Percentiles rank a stretch among this genome's conserved stretches.
phyloP scores from a whole-genome alignment of 1,140 invertebrate genomes.

The Sitobion miscanthi region DNA sequence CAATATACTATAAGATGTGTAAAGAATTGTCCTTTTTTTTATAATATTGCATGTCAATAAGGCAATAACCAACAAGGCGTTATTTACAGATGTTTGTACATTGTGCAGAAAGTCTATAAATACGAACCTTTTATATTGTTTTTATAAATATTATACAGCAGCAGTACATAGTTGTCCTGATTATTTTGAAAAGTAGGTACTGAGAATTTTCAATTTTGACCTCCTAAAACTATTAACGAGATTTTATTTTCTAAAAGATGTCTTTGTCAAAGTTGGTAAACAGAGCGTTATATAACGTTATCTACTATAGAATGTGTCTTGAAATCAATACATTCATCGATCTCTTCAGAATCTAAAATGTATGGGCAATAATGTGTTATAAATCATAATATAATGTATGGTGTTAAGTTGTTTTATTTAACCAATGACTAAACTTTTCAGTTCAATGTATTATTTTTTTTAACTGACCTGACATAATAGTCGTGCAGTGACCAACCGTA shows the following conservation, averaged over 20 bases:
- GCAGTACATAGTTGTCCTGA: neutral
- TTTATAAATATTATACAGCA: too few species aligned
- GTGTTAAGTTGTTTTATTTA: neutral
- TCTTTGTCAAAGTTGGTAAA: too few species aligned
- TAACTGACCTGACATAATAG: neutral
- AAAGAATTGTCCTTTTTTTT: too few species aligned
- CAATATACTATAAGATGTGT: too few species aligned
- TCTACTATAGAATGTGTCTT: neutral
- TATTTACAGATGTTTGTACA: too few species aligned
- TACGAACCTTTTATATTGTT: too few species aligned
- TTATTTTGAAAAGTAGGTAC: neutral
- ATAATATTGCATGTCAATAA: too few species aligned
- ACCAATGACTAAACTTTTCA: neutral
- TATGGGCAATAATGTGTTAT: neutral
- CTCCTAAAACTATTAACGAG: too few species aligned
- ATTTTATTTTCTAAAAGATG: too few species aligned
- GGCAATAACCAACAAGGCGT: too few species aligned
- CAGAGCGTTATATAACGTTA: too few species aligned
- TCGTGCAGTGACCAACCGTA: neutral
- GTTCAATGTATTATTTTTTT: neutral
- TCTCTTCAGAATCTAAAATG: neutral
- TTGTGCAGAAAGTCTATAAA: too few species aligned
- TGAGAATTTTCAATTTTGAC: neutral
- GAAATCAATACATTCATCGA: neutral
- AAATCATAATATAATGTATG: neutral